Evolutionary conservation across 2,797 vertebrate species (phyloP).

Genomic region (Coregonus sp.): DNA sequence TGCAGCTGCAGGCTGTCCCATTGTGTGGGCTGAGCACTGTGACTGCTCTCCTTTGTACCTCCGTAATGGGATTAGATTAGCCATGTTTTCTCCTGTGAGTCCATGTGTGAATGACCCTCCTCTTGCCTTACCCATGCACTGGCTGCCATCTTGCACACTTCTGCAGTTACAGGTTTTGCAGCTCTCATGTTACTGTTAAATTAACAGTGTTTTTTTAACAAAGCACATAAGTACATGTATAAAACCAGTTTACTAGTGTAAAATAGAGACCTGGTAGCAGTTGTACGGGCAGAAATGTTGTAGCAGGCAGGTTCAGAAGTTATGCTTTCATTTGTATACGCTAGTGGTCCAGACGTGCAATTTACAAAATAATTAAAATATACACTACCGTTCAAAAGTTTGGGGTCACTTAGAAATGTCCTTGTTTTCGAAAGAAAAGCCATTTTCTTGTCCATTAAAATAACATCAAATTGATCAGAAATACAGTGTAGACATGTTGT

Average conservation of each 20-base stretch:
- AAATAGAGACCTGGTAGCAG: no score
- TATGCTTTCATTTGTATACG: background rate
- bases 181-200: background rate
- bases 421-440: no score
- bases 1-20: constrained; percentile 68
- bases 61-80: constrained; percentile 82
- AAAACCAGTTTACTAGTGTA: background rate
- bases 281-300: background rate
- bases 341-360: no score
- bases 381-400: no score
- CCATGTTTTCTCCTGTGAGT: constrained; percentile 63
- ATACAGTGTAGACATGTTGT: no score
- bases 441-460: no score
- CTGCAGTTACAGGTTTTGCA: background rate
- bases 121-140: constrained; percentile 46
- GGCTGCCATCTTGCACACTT: constrained; percentile 17
- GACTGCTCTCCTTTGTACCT: constrained; percentile 79
- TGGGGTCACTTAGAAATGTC: no score
- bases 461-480: no score
- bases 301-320: background rate
- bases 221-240: background rate
- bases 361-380: no score
- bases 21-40: constrained; percentile 80
- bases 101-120: constrained; percentile 53
- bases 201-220: background rate